Base-by-base conservation (phyloP, 2,113 vertebrate genomes). In the Carassius carassius region DNA sequence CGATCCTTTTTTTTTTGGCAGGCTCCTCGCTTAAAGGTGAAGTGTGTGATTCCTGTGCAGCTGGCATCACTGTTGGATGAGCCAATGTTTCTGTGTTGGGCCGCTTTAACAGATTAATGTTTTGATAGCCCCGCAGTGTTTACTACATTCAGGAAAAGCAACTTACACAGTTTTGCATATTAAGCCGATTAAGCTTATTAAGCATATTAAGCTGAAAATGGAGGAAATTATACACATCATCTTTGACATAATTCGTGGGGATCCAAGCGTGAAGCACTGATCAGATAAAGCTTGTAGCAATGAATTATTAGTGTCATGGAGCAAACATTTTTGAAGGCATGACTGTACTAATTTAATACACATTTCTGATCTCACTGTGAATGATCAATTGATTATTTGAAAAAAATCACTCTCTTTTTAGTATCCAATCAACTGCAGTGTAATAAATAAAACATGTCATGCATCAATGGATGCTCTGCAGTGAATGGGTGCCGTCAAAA, bases 81-180 rank as follows among this genome's bases (percentile, higher is more conserved):
- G 70, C 70, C 70, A 74, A 74, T 74, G 41, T 74, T 74, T 74
- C 70, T 25, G 41, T 74, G 70, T 47, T 1, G 41, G 21, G 70
- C 1, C 9, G 41, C 41, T 73, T 6, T 14, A 44, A 73, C 12
- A 7, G 37, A 73, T 12, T 11, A 47, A 14, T 74, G 70, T 74
- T 47, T 47, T 74, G 41, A 47, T 47, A 3, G 41, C 13, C 11
- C n/a, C 3, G 5, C 70, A 47, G 21, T 73, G 70, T 73, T 73
- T 73, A 73, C 37, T 73, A 5, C 13, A n/a, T 72, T 72, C 3
- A 37, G 67, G 19, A 72, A 41, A 63, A 41, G 16, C 17, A 69
- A 4, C 16, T 69, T 69, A 35, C 16, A 69, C 29, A 21, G 10
- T 8, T 35, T 19, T 37, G 32, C 65, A 13, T n/a, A n/a, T n/a